A percentile compares a stretch with the other conserved stretches of the same genome.
Conservation (phyloP, 2,888 invertebrate genomes). For the Agonopterix arenella region DNA sequence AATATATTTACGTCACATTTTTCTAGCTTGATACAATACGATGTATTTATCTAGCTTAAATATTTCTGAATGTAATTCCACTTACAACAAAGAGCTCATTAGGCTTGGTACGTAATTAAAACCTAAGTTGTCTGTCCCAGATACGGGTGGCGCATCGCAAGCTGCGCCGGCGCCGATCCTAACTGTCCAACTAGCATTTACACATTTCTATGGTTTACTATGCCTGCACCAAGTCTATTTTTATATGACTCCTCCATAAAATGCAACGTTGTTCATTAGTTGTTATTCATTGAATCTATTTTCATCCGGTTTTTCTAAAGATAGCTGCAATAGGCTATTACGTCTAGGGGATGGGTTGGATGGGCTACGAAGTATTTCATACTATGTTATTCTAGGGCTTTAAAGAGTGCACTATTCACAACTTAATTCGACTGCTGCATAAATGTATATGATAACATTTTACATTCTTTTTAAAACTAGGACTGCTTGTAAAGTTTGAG, state of each 20-base stretch:
- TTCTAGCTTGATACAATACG: too few relatives aligned
- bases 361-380: too few relatives aligned
- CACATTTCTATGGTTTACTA: conserved; percentile 1
- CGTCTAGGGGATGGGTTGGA: too few relatives aligned
- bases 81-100: conserved; percentile 43
- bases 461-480: too few relatives aligned
- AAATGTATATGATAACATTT: too few relatives aligned
- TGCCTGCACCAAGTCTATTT: conserved; percentile 2
- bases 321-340: not conserved
- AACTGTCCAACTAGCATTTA: conserved; percentile 51
- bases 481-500: too few relatives aligned
- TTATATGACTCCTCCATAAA: conserved; percentile 1
- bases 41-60: too few relatives aligned
- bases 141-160: conserved; percentile 68
- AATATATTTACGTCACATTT: too few relatives aligned
- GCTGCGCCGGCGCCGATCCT: conserved; percentile 61
- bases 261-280: conserved; percentile 1
- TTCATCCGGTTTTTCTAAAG: conserved; percentile 3
- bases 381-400: too few relatives aligned
- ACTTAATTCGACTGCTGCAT: too few relatives aligned
- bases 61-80: not conserved
- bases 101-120: conserved; percentile 61
- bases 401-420: too few relatives aligned
- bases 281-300: not conserved
- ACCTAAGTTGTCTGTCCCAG: conserved; percentile 66